These are phyloP conservation scores for Ammospiza maritima DNA, from an alignment of 2,797 vertebrate genomes.

Conservation along the genomic window DNA sequence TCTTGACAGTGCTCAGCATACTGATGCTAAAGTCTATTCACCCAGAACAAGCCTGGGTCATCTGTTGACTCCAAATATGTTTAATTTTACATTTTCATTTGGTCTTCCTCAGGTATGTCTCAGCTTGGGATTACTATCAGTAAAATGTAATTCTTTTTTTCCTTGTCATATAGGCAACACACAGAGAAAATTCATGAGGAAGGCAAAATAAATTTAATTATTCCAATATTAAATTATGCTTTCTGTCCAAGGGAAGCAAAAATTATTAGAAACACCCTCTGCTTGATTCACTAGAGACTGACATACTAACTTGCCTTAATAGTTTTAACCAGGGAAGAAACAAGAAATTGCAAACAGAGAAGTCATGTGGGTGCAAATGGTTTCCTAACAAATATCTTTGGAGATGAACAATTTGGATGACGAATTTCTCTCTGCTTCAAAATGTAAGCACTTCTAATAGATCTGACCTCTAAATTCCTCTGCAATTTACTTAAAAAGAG, in stretches of 20 bases:
- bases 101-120: not conserved
- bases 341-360: conserved; percentile 44
- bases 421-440: conserved; percentile 62
- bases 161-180: not conserved
- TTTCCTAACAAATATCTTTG: conserved; percentile 63
- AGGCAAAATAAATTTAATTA: not conserved
- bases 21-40: not conserved
- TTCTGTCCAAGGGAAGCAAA: not conserved
- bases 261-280: not conserved
- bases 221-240: not conserved
- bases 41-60: not conserved
- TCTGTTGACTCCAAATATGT: not conserved
- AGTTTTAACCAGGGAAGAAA: conserved; percentile 30
- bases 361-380: conserved; percentile 53
- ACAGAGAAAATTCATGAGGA: not conserved
- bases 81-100: not conserved
- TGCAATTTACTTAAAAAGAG: conserved; percentile 27
- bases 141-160: not conserved
- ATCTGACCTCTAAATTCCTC: conserved; percentile 17
- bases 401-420: conserved; percentile 61
- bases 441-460: conserved; percentile 37
- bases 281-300: conserved; percentile 19
- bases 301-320: not conserved
- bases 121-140: not conserved
- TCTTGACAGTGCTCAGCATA: not conserved